Evolutionary conservation across 2,888 invertebrate species (phyloP), one percentile per base, ranked within the genome.

Genomic region (Sminthurinus aureus): DNA sequence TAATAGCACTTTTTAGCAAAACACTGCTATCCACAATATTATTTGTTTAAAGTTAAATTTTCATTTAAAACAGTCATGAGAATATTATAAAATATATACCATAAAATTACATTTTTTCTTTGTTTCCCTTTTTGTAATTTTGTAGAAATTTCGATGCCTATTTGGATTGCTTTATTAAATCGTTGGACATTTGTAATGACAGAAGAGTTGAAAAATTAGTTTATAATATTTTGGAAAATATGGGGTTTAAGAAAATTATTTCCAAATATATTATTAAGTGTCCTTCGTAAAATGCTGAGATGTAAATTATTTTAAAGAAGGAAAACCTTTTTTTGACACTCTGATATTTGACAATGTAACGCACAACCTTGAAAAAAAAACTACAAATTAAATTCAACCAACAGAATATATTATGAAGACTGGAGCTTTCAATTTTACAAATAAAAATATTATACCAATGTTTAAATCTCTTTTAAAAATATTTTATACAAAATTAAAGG

Each of bases 231-330:
- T 15, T 82, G 22, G 82, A 82, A 69, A 64, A 77, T 77, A 24
- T 64, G 51, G 82, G 82, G 9, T 69, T 82, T 6, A 64, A 82
- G 50, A 77, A 82, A 12, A 9, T 82, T 13, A 50, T 82, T n/a
- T 82, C 67, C 24, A 82, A 82, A 50, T 66, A 76, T n/a, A 58
- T 82, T 66, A 64, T 82, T 13, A 18, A 58, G 6, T 82, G 82
- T 52, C n/a, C n/a, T n/a, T n/a, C n/a, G n/a, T n/a, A n/a, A n/a
- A n/a, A n/a, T n/a, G n/a, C n/a, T n/a, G n/a, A n/a, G n/a, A n/a
- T n/a, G n/a, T n/a, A n/a, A n/a, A n/a, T n/a, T n/a, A n/a, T n/a
- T n/a, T n/a, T n/a, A n/a, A n/a, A n/a, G n/a, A n/a, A n/a, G n/a
- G n/a, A n/a, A n/a, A n/a, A n/a, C n/a, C n/a, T n/a, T n/a, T n/a